Evolutionary conservation across 2,113 vertebrate species (phyloP).

Genomic region (Cavia aperea): DNA sequence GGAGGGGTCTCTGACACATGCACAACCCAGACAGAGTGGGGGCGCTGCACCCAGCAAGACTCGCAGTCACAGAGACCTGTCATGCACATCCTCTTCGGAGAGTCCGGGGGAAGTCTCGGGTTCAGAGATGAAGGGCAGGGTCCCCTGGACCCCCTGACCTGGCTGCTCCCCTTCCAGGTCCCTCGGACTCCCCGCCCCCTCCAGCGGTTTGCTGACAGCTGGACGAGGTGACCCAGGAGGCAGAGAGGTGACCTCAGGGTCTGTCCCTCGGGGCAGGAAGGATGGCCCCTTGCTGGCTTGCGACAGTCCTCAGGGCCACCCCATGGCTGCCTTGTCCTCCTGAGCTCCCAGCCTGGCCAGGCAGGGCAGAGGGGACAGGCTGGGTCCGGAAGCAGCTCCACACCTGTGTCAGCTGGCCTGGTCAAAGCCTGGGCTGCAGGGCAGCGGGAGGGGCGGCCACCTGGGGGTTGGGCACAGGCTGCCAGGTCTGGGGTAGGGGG

Average conservation of each 20-base stretch:
- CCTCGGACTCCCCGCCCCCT: not conserved
- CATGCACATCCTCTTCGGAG: accelerated
- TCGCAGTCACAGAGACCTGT: accelerated
- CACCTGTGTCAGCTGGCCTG: accelerated
- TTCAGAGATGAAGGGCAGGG: not conserved
- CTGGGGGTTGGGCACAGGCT: accelerated
- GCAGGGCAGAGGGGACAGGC: not conserved
- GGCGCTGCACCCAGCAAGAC: accelerated
- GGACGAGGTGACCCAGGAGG: accelerated
- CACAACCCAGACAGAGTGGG: accelerated
- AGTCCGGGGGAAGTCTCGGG: too few species aligned
- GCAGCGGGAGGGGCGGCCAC: not conserved
- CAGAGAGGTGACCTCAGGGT: not conserved
- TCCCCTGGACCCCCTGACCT: not conserved
- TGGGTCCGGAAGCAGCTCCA: accelerated
- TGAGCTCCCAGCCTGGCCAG: not conserved
- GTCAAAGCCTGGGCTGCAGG: not conserved
- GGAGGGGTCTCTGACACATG: accelerated
- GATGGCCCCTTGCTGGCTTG: too few species aligned
- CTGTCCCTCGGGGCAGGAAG: not conserved
- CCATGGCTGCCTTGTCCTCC: not conserved
- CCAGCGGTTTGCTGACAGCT: not conserved
- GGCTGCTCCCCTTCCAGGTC: not conserved
- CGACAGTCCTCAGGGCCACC: not conserved
- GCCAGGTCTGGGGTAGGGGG: too few species aligned